Conservation (phyloP, 2,888 invertebrate genomes). For the Macrostomum cliftonense region DNA sequence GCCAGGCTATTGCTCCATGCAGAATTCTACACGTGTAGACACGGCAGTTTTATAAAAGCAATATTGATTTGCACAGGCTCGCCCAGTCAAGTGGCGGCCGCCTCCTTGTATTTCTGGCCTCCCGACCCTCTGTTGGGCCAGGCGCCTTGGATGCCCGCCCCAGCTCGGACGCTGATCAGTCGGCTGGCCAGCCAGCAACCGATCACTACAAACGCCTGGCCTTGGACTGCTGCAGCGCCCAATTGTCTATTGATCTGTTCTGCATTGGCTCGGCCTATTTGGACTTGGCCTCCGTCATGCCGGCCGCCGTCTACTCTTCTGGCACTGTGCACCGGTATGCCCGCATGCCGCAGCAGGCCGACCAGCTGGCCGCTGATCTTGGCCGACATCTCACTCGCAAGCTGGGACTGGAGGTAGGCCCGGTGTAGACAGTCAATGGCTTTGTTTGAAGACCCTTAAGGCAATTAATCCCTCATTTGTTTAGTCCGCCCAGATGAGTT, state of each 20-base stretch:
- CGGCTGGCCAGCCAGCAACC: slow-evolving; percentile 66
- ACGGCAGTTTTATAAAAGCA: too few species aligned
- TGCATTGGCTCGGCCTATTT: slow-evolving; percentile 74
- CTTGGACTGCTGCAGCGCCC: slow-evolving; percentile 59
- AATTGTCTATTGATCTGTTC: slow-evolving; percentile 85
- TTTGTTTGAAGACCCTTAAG: neutral
- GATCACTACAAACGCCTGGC: slow-evolving; percentile 93
- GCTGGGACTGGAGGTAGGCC: slow-evolving; percentile 58
- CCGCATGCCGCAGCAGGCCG: slow-evolving; percentile 49
- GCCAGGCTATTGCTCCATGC: too few species aligned
- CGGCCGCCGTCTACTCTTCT: slow-evolving; percentile 81
- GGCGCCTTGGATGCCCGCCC: slow-evolving; percentile 58
- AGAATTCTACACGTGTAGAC: too few species aligned
- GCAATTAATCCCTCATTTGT: too few species aligned
- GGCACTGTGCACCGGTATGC: slow-evolving; percentile 82
- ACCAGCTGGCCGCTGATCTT: slow-evolving; percentile 56
- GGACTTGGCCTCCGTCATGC: slow-evolving; percentile 71
- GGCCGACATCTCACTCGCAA: slow-evolving; percentile 77
- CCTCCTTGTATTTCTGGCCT: slow-evolving; percentile 76
- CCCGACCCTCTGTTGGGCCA: slow-evolving; percentile 53
- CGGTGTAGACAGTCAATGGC: neutral
- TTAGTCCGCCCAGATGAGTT: too few species aligned
- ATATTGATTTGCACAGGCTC: too few species aligned
- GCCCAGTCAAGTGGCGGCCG: slow-evolving; percentile 68
- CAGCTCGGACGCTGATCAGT: slow-evolving; percentile 62